Base-by-base conservation (phyloP, 23 tunicate species). In the Styela plicata region DNA sequence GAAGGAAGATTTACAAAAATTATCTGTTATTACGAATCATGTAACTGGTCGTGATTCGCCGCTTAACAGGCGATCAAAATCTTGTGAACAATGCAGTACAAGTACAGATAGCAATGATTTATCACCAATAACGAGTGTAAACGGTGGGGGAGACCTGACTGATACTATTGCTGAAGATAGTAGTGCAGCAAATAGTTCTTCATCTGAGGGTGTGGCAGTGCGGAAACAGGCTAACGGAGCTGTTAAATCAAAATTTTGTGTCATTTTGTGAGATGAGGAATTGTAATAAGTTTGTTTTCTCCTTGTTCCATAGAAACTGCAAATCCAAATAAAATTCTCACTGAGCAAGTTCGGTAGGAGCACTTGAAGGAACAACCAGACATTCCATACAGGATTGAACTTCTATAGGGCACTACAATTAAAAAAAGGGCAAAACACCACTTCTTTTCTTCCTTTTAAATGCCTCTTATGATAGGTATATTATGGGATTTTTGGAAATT, bases 1-100 rank as follows among this genome's bases (percentile, higher is more conserved):
- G 0, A 71, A 79, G 0, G 94, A 89, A 33, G 94, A 89, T 44
- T 44, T 89, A 24, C 88, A 76, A 1, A 78, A 79, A 52, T 32
- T 89, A 3, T 80, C 74, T 17, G 85, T 76, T 2, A 26, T 81
- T 10, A 73, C 90, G 18, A 34, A 80, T 23, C 90, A 52, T 34
- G 33, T 76, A 16, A 76, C 81, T 0, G 66, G 66, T 27, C 37
- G 35, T 18, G 57, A 44, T 5, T 44, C 57, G 57, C 57, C 57
- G 7, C 57, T 44, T 44, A 44, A 7, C 7, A 44, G 57, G 13
- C 57, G 24, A 18, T 67, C 30, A 22, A 67, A 67, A 67, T 29
- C 71, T 27, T 67, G 71, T 67, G 30, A 25, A 25, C 32, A 67
- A 16, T 67, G 71, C 24, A 24, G 71, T 24, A 67, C 57, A 5